Evolutionary conservation across 1,140 invertebrate genomes (phyloP).

Genomic region (Drosophila ogumai): DNA sequence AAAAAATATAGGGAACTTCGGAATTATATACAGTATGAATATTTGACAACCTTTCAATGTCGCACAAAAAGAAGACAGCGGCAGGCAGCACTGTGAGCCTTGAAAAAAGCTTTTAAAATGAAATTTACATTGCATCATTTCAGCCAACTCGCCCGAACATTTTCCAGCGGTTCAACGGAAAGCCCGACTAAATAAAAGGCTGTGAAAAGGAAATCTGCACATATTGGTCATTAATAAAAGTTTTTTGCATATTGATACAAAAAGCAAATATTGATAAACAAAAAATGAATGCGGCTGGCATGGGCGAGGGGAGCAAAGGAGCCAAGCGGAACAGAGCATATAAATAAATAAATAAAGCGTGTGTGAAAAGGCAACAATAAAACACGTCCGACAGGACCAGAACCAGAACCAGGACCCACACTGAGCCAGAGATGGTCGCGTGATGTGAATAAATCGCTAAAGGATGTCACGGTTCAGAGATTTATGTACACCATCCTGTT

Average conservation of each 20-base stretch:
- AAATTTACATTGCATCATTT: constrained; percentile 59
- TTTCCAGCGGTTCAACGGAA: constrained; percentile 1
- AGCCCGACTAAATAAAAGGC: constrained; percentile 60
- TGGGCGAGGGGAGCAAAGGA: constrained; percentile 15
- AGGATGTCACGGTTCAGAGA: constrained; percentile 4
- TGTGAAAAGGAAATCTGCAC: constrained; percentile 76
- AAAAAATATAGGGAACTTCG: constrained; percentile 28
- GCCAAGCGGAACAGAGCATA: constrained; percentile 46
- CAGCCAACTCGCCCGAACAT: constrained; percentile 7
- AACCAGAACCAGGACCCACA: background rate
- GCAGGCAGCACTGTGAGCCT: constrained; percentile 43
- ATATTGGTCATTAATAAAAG: constrained; percentile 82
- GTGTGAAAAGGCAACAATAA: constrained; percentile 71
- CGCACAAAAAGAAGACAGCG: constrained; percentile 16
- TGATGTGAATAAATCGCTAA: constrained; percentile 27
- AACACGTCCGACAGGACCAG: constrained; percentile 36
- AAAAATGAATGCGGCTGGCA: constrained; percentile 63
- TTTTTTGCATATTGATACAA: constrained; percentile 69
- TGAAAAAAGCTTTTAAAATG: constrained; percentile 57
- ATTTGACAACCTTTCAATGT: constrained; percentile 58
- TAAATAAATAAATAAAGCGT: constrained; percentile 62
- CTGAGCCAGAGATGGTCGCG: constrained; percentile 32
- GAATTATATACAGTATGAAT: constrained; percentile 29
- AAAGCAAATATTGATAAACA: constrained; percentile 76
- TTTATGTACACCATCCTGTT: constrained; percentile 5